Evolutionary conservation across 2,888 invertebrate genomes (phyloP).

Genomic region (Saturnia japonica): DNA sequence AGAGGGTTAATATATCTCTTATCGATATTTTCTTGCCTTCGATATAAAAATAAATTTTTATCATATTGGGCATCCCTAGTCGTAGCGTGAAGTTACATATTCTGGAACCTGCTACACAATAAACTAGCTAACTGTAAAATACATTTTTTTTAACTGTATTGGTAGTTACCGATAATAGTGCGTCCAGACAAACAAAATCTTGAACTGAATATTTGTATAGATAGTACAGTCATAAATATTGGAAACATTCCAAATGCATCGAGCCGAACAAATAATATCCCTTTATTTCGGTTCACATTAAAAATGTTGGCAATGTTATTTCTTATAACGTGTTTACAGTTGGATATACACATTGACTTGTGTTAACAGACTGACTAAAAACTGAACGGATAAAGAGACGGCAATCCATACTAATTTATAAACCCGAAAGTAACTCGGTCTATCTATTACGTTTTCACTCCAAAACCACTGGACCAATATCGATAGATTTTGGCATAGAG

Average conservation of each 20-base stretch:
- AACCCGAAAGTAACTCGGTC: too few species aligned
- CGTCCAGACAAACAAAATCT: background rate
- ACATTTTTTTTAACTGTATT: background rate
- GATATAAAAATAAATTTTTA: too few species aligned
- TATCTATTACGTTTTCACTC: too few species aligned
- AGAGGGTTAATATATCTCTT: too few species aligned
- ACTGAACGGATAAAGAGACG: background rate
- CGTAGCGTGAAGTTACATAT: too few species aligned
- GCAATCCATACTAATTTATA: too few species aligned
- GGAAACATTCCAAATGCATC: conserved; percentile 19
- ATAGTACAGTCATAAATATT: conserved; percentile 10
- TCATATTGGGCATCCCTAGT: too few species aligned
- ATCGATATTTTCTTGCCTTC: too few species aligned
- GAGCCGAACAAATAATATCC: conserved; percentile 7
- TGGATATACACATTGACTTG: background rate
- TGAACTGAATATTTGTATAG: background rate
- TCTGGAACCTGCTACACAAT: too few species aligned
- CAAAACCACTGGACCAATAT: too few species aligned
- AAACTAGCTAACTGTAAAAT: background rate
- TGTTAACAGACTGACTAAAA: background rate
- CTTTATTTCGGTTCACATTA: conserved; percentile 11
- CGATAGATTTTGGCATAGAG: too few species aligned
- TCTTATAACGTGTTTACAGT: background rate
- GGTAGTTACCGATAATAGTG: background rate
- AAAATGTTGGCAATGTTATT: conserved; percentile 9